Base-by-base conservation (phyloP, 1,140 invertebrate genomes). In the Colletes gigas region DNA sequence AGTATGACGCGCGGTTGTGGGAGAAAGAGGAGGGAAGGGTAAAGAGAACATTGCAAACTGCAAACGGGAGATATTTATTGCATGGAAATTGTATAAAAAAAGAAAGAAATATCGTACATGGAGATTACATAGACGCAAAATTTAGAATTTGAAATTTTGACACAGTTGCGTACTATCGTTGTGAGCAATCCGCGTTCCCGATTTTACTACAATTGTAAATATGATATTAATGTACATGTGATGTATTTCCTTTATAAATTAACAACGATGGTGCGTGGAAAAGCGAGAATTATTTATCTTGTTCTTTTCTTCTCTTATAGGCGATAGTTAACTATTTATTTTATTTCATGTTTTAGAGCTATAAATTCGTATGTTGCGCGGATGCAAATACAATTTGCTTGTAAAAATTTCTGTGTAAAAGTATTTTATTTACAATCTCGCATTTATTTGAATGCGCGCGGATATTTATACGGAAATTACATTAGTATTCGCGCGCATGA, bases 181-280 rank as follows among this genome's bases (percentile, higher is more conserved):
- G 39, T 6, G 8, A n/a, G 50, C 10, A 55, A 44, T 67, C 21
- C 30, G 55, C 6, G 12, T 41, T 41, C 14, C 12, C 21, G 47
- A 50, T 17, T 50, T 54, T 4, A 15, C 30, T 7, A 41, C 50
- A 77, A 70, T 78, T 78, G 67, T 78, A 78, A 70, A 78, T 78
- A 78, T 19, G 67, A 62, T 66, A 2, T 10, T 65, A 50, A 30
- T 39, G 59, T 21, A 67, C 15, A 76, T 66, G 73, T 21, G 62
- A 75, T 75, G 50, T 55, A 66, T 76, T 57, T 57, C 19, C 17
- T 3, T 67, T 52, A 30, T 30, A n/a, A 41, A 39, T 15, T 50
- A 50, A 50, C 10, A 50, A 50, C 10, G 50, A 15, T 21, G 19
- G 19, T 30, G 8, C 12, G 71, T n/a, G 71, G 30, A 15, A n/a